These are phyloP conservation scores for Cyprinella venusta DNA, from an alignment of 2,797 vertebrate genomes.

Conservation along the genomic window DNA sequence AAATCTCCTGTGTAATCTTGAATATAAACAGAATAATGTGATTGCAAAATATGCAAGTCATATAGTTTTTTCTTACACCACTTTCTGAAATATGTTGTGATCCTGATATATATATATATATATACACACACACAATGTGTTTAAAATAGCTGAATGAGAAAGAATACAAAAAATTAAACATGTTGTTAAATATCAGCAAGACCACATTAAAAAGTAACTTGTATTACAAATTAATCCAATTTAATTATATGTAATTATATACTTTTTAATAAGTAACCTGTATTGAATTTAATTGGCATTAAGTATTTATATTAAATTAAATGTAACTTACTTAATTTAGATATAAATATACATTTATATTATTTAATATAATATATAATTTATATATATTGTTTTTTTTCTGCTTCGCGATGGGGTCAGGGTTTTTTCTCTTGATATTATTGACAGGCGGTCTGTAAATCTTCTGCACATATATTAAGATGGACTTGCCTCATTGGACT, in stretches of 20 bases:
- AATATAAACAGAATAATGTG: neutral
- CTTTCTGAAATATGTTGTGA: neutral
- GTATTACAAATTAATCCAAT: too few species aligned
- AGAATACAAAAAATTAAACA: too few species aligned
- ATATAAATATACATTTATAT: neutral
- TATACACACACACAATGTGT: too few species aligned
- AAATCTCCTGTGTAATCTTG: conserved; percentile 98
- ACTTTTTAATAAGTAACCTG: too few species aligned
- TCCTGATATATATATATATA: neutral
- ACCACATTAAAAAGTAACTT: too few species aligned
- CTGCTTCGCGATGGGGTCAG: neutral
- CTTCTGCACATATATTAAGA: neutral
- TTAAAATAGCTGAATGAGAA: too few species aligned
- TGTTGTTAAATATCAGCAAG: too few species aligned
- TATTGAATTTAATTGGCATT: too few species aligned
- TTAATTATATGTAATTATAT: too few species aligned
- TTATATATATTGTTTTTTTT: neutral
- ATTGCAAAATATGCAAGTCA: neutral
- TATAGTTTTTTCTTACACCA: neutral
- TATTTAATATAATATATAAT: too few species aligned
- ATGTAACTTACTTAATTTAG: neutral
- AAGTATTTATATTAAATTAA: too few species aligned
- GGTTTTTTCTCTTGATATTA: neutral
- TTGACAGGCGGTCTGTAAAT: neutral
- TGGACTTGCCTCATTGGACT: conserved; percentile 89